Conservation (phyloP, 2,113 vertebrate species). For the Orientallactaga bullata region DNA sequence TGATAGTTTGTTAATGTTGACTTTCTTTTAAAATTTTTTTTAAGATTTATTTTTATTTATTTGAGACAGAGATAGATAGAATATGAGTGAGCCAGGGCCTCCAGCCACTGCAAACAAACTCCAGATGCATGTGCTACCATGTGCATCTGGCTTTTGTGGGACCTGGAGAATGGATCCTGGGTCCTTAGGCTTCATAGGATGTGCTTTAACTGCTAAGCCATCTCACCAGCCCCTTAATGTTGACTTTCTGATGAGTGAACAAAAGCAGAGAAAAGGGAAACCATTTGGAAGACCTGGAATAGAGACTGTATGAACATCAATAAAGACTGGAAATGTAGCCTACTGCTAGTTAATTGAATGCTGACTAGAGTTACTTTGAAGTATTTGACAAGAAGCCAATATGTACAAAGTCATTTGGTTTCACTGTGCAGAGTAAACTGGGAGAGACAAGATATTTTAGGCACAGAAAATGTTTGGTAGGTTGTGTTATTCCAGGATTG, state of each 20-base stretch:
- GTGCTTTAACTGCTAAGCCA: no score
- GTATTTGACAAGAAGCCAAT: constrained; percentile 3
- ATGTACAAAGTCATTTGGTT: constrained; percentile 45
- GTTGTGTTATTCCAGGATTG: not conserved
- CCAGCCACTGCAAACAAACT: no score
- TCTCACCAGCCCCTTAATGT: not conserved
- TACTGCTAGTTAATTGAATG: constrained; percentile 24
- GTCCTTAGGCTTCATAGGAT: no score
- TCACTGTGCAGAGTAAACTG: not conserved
- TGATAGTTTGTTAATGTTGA: not conserved
- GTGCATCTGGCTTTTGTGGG: no score
- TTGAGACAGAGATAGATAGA: no score
- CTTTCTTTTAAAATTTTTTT: not conserved
- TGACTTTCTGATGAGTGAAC: constrained; percentile 30
- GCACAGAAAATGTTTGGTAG: not conserved
- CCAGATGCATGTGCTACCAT: no score
- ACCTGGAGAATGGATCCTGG: no score
- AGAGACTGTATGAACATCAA: constrained; percentile 20
- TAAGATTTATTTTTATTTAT: no score
- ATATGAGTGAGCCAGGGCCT: no score
- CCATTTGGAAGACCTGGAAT: constrained; percentile 25
- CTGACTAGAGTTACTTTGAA: constrained; percentile 17
- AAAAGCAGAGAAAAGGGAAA: constrained; percentile 39
- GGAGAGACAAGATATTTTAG: not conserved
- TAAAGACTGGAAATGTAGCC: not conserved